Evolutionary conservation across 2,113 vertebrate species (phyloP).

Genomic region (Circaetus gallicus): DNA sequence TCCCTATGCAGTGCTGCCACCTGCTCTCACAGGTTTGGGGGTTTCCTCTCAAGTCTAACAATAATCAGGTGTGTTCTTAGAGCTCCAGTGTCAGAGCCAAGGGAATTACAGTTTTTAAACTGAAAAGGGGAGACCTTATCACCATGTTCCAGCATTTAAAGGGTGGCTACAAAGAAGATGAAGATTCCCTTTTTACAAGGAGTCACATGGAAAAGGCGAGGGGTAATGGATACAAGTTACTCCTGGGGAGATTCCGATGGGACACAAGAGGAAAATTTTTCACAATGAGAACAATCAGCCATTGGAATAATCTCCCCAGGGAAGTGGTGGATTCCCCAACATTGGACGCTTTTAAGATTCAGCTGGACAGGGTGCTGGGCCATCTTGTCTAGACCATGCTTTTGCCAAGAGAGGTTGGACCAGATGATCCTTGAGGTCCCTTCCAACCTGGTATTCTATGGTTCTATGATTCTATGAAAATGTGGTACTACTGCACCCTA

Average conservation of each 20-base stretch:
- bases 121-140: not conserved
- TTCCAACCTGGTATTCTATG: not conserved
- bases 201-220: not conserved
- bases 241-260: too few species aligned
- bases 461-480: not conserved
- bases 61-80: not conserved
- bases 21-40: not conserved
- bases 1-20: not conserved
- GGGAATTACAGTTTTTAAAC: not conserved
- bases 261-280: not conserved
- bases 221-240: too few species aligned
- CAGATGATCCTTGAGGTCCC: not conserved
- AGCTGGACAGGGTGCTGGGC: not conserved
- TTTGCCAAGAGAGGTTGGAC: not conserved
- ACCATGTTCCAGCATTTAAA: not conserved
- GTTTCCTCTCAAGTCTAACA: not conserved
- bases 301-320: not conserved
- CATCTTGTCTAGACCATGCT: not conserved
- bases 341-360: not conserved
- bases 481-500: constrained; percentile 26
- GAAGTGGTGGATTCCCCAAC: not conserved
- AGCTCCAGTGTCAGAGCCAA: not conserved
- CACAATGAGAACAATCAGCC: not conserved
- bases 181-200: not conserved
- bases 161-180: not conserved